Conservation (phyloP, 2,797 vertebrate species). For the Pantherophis alleghaniensis region DNA sequence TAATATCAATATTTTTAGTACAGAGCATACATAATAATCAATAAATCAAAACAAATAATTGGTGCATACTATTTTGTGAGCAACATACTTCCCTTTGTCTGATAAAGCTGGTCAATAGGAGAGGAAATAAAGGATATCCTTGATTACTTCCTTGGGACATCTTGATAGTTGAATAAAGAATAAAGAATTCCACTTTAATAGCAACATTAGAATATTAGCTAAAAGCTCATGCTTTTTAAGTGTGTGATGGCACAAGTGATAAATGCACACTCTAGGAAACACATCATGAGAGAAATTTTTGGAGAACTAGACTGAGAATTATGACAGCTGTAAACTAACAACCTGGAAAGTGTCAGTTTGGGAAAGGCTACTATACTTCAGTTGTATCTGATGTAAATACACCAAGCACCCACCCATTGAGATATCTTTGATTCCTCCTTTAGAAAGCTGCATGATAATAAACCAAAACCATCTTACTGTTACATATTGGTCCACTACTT, state of each 20-base stretch:
- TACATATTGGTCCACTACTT: background rate
- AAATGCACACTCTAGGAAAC: background rate
- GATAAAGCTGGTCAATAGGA: background rate
- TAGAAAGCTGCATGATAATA: background rate
- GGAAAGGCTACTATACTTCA: background rate
- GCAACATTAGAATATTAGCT: background rate
- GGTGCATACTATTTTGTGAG: background rate
- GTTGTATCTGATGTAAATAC: background rate
- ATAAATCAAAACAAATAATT: background rate
- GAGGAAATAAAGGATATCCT: background rate
- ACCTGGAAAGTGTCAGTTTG: background rate
- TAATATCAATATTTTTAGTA: background rate
- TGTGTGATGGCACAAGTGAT: background rate
- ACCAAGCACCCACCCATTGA: background rate
- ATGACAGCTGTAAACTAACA: background rate
- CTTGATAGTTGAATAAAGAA: background rate
- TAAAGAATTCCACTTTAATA: background rate
- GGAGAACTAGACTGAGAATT: background rate
- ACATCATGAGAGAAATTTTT: background rate
- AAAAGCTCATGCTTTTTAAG: background rate
- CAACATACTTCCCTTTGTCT: background rate
- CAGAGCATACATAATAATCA: background rate
- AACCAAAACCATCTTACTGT: background rate
- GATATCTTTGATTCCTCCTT: background rate
- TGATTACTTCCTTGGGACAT: background rate